Percentiles rank a stretch among this genome's conserved stretches.
phyloP scores from a whole-genome alignment of 2,113 vertebrate genomes.

The Asarcornis scutulata region DNA sequence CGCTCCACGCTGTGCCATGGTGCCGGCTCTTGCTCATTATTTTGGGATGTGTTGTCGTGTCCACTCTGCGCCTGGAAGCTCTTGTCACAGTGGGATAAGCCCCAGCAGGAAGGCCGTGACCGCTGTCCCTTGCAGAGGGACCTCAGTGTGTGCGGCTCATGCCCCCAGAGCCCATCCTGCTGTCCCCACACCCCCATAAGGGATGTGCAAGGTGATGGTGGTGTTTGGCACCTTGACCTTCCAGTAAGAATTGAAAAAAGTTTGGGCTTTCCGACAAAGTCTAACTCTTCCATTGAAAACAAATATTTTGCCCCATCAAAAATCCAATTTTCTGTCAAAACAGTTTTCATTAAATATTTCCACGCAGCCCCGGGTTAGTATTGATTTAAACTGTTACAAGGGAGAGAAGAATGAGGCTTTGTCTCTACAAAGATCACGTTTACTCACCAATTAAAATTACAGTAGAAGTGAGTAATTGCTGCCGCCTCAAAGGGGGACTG shows the following conservation, averaged over 20 bases:
- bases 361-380: conserved; percentile 45
- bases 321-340: conserved; percentile 71
- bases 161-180: rapidly evolving
- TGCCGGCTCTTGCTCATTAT: not conserved
- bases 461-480: conserved; percentile 14
- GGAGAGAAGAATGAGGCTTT: conserved; percentile 51
- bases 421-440: conserved; percentile 49
- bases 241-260: not conserved
- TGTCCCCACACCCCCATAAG: rapidly evolving
- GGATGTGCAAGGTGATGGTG: rapidly evolving
- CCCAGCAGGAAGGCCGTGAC: not conserved
- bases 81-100: rapidly evolving
- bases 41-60: rapidly evolving
- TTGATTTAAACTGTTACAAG: conserved; percentile 63
- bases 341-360: conserved; percentile 69
- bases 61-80: rapidly evolving
- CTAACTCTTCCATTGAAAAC: not conserved
- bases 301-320: conserved; percentile 46
- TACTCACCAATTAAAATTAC: conserved; percentile 50
- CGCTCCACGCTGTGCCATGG: rapidly evolving
- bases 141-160: rapidly evolving
- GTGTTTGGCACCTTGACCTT: not conserved
- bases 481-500: not conserved
- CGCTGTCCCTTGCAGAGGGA: not conserved
- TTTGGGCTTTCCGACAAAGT: not conserved